Evolutionary conservation across 2,888 invertebrate species (phyloP), one percentile per base, ranked within the genome.

Genomic region (Cylindroiulus punctatus): DNA sequence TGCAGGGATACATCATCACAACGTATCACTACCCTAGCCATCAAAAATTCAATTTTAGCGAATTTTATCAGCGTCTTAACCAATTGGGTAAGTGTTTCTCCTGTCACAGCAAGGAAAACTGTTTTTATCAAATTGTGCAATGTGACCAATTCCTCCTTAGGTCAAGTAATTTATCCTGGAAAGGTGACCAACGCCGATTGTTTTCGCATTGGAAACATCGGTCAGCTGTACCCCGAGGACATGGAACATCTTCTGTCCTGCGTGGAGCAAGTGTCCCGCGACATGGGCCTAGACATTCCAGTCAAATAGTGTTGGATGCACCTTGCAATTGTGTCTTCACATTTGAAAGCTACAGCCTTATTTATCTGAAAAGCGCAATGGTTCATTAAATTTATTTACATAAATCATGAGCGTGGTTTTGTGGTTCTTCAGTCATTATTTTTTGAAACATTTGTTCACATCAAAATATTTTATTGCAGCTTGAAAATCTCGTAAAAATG

Each of bases 121-220:
- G 7, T 65, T 65, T 19, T 82, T 82, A 19, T 81, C 12, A 26
- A 26, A 26, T 82, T 26, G 19, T 32, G 2, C 8, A 32, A 36
- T 36, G 36, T 36, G 2, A 36, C 36, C 36, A 36, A 36, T 4
- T 36, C 2, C 2, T 36, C 8, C 10, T n/a, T 89, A 92, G 92
- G 90, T 87, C 91, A 91, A 87, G 90, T 92, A 32, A 92, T 92
- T 87, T 92, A 92, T 88, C 92, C 92, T 14, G 92, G 92, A 4
- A 92, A 92, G 89, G 91, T 92, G 47, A 89, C 91, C 26, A 89
- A 90, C 76, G 90, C 90, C 0, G 90, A 91, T 87, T 91, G 91
- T 88, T 92, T 92, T 89, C 90, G 92, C 4, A 91, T 92, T 84
- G 92, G 92, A 81, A 92, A 90, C 89, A 92, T 92, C 86, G 92